Evolutionary conservation across 2,113 vertebrate species (phyloP), one percentile per base, ranked within the genome.

Genomic region (Alexandromys fortis): DNA sequence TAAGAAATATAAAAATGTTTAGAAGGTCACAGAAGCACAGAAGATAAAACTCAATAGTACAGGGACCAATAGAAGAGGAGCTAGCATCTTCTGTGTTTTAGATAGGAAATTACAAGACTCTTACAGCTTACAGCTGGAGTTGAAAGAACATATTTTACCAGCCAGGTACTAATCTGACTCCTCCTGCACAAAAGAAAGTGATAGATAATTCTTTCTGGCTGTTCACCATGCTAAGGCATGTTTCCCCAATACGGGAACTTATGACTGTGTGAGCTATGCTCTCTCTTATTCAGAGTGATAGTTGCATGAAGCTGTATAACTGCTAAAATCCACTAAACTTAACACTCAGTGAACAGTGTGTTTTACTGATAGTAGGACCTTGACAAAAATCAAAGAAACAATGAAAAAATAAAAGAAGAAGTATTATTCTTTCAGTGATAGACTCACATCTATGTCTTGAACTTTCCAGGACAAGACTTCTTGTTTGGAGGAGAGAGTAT

Each of bases 11-110:
- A 96, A 94, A 97, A 96, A 92, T 61, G 88, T 97, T 95, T 89
- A 97, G 65, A 95, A 97, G 97, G 97, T 98, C 96, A 97, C 77
- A 33, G 47, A 88, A 97, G 93, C 90, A 72, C 89, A 89, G 47
- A 63, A 98, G 87, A 98, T 95, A 97, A 98, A 98, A 94, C 90
- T 96, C 85, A 92, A 79, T 92, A 92, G 89, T 93, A 90, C 68
- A 81, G 89, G 58, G 82, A 96, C 21, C 97, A 93, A 94, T 14
- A 97, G 91, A 94, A 93, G 49, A 0, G 30, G 93, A 94, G 86
- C 22, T 52, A 49, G 86, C 86, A 86, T 82, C 96, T 97, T 89
- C 94, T 96, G 86, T 97, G 95, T 86, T 88, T 26, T 4, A 95
- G 89, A 83, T 45, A 22, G 45, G 96, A 97, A 95, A 96, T 93